phyloP scores from a whole-genome alignment of 2,888 invertebrate species.

The Xestia sexstrigata region DNA sequence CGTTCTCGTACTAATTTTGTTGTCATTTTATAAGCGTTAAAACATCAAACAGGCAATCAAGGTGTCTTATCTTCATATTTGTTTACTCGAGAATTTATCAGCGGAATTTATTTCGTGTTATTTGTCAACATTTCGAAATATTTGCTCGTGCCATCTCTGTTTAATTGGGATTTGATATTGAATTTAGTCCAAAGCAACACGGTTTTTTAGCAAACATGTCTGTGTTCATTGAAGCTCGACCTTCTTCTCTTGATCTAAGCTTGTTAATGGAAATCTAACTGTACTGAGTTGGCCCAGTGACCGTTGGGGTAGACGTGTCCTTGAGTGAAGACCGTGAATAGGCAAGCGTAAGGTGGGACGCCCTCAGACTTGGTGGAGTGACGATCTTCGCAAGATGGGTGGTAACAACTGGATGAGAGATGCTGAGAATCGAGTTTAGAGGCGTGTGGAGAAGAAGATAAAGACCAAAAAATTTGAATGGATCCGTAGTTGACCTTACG shows the following conservation, averaged over 20 bases:
- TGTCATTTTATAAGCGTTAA: slow-evolving; percentile 18
- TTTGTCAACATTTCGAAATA: slow-evolving; percentile 17
- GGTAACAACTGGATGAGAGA: too few species aligned
- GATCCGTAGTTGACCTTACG: not conserved
- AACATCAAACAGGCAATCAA: slow-evolving; percentile 41
- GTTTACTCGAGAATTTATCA: slow-evolving; percentile 21
- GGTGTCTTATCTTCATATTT: slow-evolving; percentile 32
- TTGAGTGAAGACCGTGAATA: too few species aligned
- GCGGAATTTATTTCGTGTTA: slow-evolving; percentile 48
- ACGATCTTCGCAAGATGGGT: too few species aligned
- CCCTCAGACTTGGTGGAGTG: too few species aligned
- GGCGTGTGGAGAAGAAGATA: too few species aligned
- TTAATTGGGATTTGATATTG: slow-evolving; percentile 6
- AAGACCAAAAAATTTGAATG: too few species aligned
- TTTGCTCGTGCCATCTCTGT: slow-evolving; percentile 2
- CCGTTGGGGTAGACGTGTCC: too few species aligned
- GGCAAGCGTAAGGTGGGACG: too few species aligned
- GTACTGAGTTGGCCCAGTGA: too few species aligned
- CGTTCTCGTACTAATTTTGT: slow-evolving; percentile 26
- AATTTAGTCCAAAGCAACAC: not conserved
- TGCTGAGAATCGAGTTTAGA: too few species aligned
- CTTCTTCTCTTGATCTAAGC: too few species aligned
- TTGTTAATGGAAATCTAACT: too few species aligned
- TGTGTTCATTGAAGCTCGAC: not conserved
- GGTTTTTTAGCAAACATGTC: not conserved